phyloP scores from a whole-genome alignment of 2,797 vertebrate genomes.

The Loris lydekkerianus region DNA sequence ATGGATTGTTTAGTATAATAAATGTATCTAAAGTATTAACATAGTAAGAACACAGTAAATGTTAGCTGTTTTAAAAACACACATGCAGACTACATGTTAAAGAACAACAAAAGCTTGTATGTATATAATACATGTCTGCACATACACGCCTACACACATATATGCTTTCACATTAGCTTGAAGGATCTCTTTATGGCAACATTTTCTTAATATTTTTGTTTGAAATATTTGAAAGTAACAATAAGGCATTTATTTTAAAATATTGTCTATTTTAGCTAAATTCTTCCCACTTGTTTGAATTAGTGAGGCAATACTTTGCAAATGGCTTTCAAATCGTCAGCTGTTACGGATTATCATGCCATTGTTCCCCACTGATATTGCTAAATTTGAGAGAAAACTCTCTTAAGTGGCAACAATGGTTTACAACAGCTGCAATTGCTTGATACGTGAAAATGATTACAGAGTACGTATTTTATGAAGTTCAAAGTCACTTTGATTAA shows the following conservation, averaged over 20 bases:
- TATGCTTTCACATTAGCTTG: neutral
- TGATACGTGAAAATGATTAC: slow-evolving; percentile 33
- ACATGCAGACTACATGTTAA: neutral
- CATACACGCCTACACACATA: neutral
- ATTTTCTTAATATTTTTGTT: slow-evolving; percentile 50
- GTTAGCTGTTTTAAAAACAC: neutral
- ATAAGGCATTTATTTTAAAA: slow-evolving; percentile 22
- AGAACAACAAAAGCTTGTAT: neutral
- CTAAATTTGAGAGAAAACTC: slow-evolving; percentile 32
- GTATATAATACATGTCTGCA: neutral
- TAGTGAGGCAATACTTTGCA: slow-evolving; percentile 7
- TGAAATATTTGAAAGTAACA: neutral
- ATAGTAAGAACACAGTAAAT: neutral
- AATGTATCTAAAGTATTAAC: neutral
- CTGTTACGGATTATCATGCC: slow-evolving; percentile 9
- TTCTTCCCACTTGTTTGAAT: slow-evolving; percentile 31
- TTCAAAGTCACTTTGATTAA: slow-evolving; percentile 1
- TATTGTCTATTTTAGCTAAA: slow-evolving; percentile 22
- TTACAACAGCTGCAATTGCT: slow-evolving; percentile 31
- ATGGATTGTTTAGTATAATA: neutral
- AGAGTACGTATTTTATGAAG: neutral
- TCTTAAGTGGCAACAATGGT: neutral
- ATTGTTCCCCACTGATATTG: neutral
- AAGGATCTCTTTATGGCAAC: neutral
- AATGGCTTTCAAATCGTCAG: slow-evolving; percentile 51